phyloP scores from a whole-genome alignment of 2,888 invertebrate genomes.

The Trilocha varians region DNA sequence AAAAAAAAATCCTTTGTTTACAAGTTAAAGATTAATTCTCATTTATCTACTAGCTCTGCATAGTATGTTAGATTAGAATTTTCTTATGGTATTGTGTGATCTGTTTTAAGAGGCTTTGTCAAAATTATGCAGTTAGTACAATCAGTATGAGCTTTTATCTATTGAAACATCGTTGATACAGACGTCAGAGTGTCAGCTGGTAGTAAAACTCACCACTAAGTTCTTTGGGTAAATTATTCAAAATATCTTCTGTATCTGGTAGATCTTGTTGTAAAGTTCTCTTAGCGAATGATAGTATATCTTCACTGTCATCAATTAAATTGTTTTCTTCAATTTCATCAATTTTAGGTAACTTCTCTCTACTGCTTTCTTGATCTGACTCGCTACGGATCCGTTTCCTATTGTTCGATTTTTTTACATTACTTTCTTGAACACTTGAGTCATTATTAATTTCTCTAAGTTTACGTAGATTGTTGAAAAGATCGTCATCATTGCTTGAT shows the following conservation, averaged over 20 bases:
- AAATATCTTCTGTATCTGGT: slow-evolving; percentile 56
- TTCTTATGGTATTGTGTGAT: no score
- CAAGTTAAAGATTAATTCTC: no score
- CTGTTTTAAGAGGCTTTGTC: no score
- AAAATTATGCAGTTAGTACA: no score
- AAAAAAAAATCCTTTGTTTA: no score
- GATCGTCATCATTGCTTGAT: slow-evolving; percentile 54
- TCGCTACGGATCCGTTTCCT: slow-evolving; percentile 52
- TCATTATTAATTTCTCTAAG: slow-evolving; percentile 32
- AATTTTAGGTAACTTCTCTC: slow-evolving; percentile 51
- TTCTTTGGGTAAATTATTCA: slow-evolving; percentile 33
- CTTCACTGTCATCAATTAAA: slow-evolving; percentile 32
- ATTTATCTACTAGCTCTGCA: no score
- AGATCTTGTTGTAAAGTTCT: slow-evolving; percentile 50
- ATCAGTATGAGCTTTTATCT: no score
- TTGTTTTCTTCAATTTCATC: slow-evolving; percentile 35
- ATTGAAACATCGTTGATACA: no score
- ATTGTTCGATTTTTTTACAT: neutral
- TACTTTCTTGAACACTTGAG: neutral
- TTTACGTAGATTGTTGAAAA: slow-evolving; percentile 57
- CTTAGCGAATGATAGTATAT: slow-evolving; percentile 59
- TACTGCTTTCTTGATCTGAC: slow-evolving; percentile 33
- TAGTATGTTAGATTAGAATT: no score
- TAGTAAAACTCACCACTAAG: slow-evolving; percentile 40
- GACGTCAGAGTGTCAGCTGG: no score